Percentiles rank a stretch among this genome's conserved stretches.
phyloP scores from a whole-genome alignment of 2,888 invertebrate genomes.

The Chaitophorus viminalis region DNA sequence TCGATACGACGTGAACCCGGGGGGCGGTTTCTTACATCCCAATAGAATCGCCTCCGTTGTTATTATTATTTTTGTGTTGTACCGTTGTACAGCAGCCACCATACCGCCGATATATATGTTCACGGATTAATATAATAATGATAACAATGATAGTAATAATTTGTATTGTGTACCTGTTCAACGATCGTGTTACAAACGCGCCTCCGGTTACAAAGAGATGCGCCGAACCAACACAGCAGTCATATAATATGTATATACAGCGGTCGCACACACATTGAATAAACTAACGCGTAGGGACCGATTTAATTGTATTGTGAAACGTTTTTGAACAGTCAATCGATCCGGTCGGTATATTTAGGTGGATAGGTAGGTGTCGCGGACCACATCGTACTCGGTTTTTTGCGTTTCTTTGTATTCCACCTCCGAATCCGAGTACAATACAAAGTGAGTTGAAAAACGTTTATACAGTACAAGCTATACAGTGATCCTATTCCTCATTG shows the following conservation, averaged over 20 bases:
- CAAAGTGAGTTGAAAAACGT: neutral
- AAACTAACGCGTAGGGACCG: neutral
- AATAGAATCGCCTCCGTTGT: neutral
- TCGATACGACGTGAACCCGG: neutral
- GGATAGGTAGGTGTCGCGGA: neutral
- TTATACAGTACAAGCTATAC: neutral
- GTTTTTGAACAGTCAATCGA: neutral
- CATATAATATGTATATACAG: neutral
- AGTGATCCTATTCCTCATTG: no score
- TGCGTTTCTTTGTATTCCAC: neutral
- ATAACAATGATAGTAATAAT: neutral
- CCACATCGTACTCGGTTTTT: neutral
- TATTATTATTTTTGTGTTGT: neutral
- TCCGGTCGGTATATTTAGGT: neutral
- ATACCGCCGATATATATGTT: neutral
- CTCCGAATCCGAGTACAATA: neutral
- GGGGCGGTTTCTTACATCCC: neutral
- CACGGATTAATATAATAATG: neutral
- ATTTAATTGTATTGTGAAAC: neutral
- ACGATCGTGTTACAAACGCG: constrained; percentile 27
- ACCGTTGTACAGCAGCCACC: no score
- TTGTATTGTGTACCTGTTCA: neutral
- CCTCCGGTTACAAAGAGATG: constrained; percentile 25
- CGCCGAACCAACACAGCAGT: constrained; percentile 5
- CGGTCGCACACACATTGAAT: neutral